phyloP scores from a whole-genome alignment of 2,888 invertebrate species.

The Carcina quercana region DNA sequence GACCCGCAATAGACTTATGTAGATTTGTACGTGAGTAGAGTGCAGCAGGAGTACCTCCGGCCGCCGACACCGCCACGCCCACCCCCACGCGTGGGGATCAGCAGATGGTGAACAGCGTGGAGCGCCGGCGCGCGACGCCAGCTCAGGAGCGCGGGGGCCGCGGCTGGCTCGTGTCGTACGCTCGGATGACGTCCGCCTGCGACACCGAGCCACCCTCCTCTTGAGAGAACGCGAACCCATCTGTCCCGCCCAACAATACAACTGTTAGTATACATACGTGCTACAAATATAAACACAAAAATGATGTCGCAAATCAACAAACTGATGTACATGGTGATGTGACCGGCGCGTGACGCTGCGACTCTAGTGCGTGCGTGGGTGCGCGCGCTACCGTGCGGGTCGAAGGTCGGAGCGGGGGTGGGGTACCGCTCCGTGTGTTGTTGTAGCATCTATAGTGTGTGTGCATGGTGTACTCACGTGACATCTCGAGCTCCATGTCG shows the following conservation, averaged over 20 bases:
- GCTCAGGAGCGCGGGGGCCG: slow-evolving; percentile 83
- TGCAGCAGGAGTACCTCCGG: not conserved
- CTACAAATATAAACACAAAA: too few species aligned
- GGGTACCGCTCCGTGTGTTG: not conserved
- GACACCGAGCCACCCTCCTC: slow-evolving; percentile 97
- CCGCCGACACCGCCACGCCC: too few species aligned
- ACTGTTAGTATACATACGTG: not conserved
- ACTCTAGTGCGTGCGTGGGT: slow-evolving; percentile 1
- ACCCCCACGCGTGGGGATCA: too few species aligned
- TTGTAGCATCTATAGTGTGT: not conserved
- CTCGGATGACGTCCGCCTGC: slow-evolving; percentile 95
- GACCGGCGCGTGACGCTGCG: slow-evolving; percentile 1
- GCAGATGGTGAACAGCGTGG: slow-evolving; percentile 16
- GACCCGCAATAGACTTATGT: too few species aligned
- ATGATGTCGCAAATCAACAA: slow-evolving; percentile 5
- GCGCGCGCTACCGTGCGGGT: not conserved
- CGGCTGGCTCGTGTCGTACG: slow-evolving; percentile 94
- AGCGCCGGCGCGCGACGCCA: slow-evolving; percentile 22
- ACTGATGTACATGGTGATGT: slow-evolving; percentile 4
- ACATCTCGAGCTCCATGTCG: slow-evolving; percentile 91
- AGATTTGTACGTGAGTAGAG: not conserved
- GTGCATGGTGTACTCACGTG: slow-evolving; percentile 83
- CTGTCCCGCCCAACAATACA: slow-evolving; percentile 67
- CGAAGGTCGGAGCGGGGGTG: not conserved
- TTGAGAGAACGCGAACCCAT: slow-evolving; percentile 99